Evolutionary conservation across 2,888 invertebrate species (phyloP), one percentile per base, ranked within the genome.

Genomic region (Keiferia lycopersicella): DNA sequence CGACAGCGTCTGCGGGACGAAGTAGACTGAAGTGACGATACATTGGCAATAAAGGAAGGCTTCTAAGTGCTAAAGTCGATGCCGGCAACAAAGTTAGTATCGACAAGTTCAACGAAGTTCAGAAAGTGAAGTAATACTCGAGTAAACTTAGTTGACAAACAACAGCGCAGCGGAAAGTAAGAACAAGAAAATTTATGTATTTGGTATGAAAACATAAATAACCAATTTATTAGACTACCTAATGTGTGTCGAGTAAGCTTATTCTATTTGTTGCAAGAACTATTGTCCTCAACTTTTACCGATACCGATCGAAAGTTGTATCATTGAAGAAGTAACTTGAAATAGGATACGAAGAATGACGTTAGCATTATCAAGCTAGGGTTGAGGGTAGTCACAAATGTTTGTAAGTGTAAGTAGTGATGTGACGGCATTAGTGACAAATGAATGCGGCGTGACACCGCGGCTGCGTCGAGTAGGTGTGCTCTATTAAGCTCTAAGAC

Each of bases 1-100:
- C 81, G 80, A 71, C 81, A 74, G 71, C 79, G 77, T 75, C 83
- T 82, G 81, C 83, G 76, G 75, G 81, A 82, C 76, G 79, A 78
- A 79, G 78, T 74, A 76, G 79, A 88, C 84, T 85, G 81, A 78
- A 77, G 78, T 77, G 79, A 60, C 22, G 20, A 76, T 56, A 34
- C 77, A 79, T 76, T 82, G 80, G 83, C 83, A 80, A 77, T 68
- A 73, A 79, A 78, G 79, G 83, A 84, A 86, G 77, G 76, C 87
- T 74, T 80, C 75, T 78, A 85, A 88, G 84, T 87, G 87, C 82
- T 82, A 68, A 73, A 78, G 81, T 83, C 78, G 81, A 58, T 39
- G 58, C 58, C 39, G 39, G 18, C 56, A 14, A 56, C 22, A 56
- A 56, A 56, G 56, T 51, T 51, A 12, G 51, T 34, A 56, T 30